Evolutionary conservation across 2,797 vertebrate genomes (phyloP).

Genomic region (Syngnathus acus): DNA sequence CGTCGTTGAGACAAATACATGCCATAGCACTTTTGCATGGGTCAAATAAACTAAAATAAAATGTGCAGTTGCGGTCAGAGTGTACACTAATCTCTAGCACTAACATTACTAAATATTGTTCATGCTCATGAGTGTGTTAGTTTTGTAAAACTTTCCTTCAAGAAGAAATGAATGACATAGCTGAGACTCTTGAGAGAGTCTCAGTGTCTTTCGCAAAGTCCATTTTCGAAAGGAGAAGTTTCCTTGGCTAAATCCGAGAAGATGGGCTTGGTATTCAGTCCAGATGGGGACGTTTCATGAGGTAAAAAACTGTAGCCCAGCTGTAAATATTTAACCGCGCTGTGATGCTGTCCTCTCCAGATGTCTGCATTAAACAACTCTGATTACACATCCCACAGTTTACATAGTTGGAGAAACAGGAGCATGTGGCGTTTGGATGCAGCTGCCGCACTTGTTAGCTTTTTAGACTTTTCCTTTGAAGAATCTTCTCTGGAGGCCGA

Average conservation of each 20-base stretch:
- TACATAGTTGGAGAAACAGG: slow-evolving; percentile 77
- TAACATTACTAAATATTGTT: slow-evolving; percentile 3
- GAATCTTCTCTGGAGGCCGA: slow-evolving; percentile 33
- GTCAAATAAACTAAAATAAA: no score
- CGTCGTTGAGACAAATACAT: no score
- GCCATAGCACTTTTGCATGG: no score
- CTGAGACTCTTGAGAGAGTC: slow-evolving; percentile 40
- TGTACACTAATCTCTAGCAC: not conserved
- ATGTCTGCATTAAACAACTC: slow-evolving; percentile 77
- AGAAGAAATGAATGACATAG: slow-evolving; percentile 19
- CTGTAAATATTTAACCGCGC: slow-evolving; percentile 73
- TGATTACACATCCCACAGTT: slow-evolving; percentile 79
- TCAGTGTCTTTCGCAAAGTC: slow-evolving; percentile 39
- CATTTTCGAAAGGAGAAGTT: slow-evolving; percentile 59
- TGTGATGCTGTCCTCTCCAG: slow-evolving; percentile 70
- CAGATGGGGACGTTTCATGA: slow-evolving; percentile 72
- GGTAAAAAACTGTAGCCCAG: slow-evolving; percentile 70
- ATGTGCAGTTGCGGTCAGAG: not conserved
- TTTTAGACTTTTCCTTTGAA: slow-evolving; percentile 58
- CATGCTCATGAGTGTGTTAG: slow-evolving; percentile 20
- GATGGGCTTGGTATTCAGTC: slow-evolving; percentile 60
- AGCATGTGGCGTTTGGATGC: slow-evolving; percentile 69
- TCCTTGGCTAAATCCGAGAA: slow-evolving; percentile 46
- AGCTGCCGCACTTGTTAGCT: slow-evolving; percentile 67
- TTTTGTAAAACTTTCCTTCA: slow-evolving; percentile 31